These are phyloP conservation scores for Erpobdella octoculata DNA, from an alignment of 2,888 invertebrate genomes.

Conservation along the genomic window DNA sequence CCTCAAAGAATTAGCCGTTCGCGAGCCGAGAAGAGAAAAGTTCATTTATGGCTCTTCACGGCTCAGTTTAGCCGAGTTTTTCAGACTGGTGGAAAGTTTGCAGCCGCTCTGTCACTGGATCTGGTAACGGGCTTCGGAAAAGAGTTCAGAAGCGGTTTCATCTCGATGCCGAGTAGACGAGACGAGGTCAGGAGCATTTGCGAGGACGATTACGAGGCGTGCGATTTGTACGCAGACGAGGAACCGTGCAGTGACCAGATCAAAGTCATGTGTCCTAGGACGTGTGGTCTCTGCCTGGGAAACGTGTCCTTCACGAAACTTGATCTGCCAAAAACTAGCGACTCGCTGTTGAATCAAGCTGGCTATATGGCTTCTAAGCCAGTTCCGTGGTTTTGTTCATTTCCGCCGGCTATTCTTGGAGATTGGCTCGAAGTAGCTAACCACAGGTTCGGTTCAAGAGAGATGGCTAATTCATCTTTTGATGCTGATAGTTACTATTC, in stretches of 20 bases:
- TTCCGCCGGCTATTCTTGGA: not conserved
- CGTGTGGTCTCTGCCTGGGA: not conserved
- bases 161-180: not conserved
- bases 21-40: not conserved
- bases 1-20: not conserved
- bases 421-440: not conserved
- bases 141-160: not conserved
- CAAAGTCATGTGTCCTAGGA: slow-evolving; percentile 1
- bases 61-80: not conserved
- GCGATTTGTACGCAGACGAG: not conserved
- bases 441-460: too few species aligned
- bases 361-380: too few species aligned
- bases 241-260: not conserved
- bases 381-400: not conserved
- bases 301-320: not conserved
- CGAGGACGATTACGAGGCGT: slow-evolving; percentile 6
- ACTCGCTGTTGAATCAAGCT: too few species aligned
- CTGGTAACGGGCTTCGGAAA: not conserved
- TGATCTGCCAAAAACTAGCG: not conserved
- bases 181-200: not conserved
- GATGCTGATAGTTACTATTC: too few species aligned
- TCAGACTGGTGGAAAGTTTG: not conserved
- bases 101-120: not conserved
- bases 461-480: too few species aligned
- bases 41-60: not conserved